These are phyloP conservation scores for Pyrocephalus nanus DNA, from an alignment of 2,797 vertebrate species.

Conservation along the genomic window DNA sequence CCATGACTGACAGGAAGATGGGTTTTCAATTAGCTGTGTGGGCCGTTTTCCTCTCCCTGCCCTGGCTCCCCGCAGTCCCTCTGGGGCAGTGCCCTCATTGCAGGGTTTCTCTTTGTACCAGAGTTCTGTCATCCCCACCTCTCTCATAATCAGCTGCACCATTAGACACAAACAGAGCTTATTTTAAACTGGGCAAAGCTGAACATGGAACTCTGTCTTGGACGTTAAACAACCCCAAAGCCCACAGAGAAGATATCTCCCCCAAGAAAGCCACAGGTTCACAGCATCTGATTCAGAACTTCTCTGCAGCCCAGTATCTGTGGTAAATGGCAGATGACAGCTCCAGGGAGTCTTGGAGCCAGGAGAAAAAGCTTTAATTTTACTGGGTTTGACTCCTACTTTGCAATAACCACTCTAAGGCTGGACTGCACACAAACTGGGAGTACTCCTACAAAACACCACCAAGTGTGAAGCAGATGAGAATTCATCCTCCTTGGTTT, in stretches of 20 bases:
- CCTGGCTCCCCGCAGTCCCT: neutral
- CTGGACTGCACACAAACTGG: neutral
- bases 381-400: neutral
- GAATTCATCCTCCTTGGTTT: neutral
- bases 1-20: conserved; percentile 59
- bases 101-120: neutral
- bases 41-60: conserved; percentile 9
- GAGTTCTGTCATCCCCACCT: neutral
- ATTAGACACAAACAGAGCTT: neutral
- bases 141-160: neutral
- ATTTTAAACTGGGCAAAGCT: neutral
- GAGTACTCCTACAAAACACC: neutral
- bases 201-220: neutral
- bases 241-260: neutral
- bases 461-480: neutral
- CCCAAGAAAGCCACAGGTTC: neutral
- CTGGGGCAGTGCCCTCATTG: neutral
- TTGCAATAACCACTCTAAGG: neutral
- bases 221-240: neutral
- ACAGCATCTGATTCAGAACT: neutral
- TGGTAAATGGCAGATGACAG: neutral
- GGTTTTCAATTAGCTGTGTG: conserved; percentile 65
- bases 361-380: neutral
- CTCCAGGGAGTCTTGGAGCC: neutral
- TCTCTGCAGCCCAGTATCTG: neutral